Conservation (phyloP, 2,888 invertebrate species). For the Eustalomyia histrio region DNA sequence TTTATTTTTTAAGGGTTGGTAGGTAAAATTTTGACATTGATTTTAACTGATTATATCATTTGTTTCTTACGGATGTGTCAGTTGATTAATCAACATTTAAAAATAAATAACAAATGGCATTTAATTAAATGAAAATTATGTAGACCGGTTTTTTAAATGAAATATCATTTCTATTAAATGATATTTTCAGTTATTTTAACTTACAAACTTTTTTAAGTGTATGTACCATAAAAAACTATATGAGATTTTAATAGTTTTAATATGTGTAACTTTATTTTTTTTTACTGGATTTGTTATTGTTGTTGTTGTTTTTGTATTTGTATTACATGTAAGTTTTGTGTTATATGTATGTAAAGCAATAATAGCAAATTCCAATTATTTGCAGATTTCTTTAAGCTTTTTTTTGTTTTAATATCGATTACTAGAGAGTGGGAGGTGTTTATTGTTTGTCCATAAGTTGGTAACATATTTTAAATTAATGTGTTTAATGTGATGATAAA, state of each 20-base stretch:
- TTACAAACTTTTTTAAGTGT: no score
- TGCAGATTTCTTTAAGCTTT: conserved; percentile 41
- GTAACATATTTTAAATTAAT: background rate
- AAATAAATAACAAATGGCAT: no score
- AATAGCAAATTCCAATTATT: conserved; percentile 64
- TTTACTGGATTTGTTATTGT: background rate
- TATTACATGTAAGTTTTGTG: background rate
- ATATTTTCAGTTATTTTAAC: no score
- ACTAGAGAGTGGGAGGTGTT: background rate
- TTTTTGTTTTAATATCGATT: conserved; percentile 6
- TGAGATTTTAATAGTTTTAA: background rate
- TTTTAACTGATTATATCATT: no score
- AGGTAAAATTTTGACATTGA: no score
- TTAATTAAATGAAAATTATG: no score
- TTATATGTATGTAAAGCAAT: conserved; percentile 43
- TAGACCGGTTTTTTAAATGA: no score
- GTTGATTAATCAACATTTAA: no score
- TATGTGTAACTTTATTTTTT: conserved; percentile 5
- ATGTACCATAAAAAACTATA: background rate
- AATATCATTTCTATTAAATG: no score
- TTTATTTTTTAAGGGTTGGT: no score
- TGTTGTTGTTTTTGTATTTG: conserved; percentile 12
- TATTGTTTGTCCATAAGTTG: background rate
- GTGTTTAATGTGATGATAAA: background rate
- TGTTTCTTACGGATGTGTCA: no score